Base-by-base conservation (phyloP, 2,113 vertebrate genomes). In the Chlorodrepanis virens region DNA sequence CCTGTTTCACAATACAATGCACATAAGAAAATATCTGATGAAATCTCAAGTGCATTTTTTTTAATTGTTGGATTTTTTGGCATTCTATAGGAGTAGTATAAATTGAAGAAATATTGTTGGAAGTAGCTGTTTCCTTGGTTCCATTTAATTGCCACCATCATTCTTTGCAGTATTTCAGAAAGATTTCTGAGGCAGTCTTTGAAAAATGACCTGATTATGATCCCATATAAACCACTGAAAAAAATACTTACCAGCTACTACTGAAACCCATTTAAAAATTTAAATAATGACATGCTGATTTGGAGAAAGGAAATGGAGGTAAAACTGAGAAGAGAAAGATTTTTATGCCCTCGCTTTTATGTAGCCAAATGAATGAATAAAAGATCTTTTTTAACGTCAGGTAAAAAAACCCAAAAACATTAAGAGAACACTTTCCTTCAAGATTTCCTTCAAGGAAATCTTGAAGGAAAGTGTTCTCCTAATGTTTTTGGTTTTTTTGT, bases 211-310 rank as follows among this genome's bases (percentile, higher is more conserved):
- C 72, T 61, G 69, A 81, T 93, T 92, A 72, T 83, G 63, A 91
- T 89, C 78, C 87, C 69, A 81, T 22, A 49, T 77, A 90, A 95
- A 90, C 61, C 49, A 80, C 59, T 92, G 83, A 68, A 72, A 94
- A 96, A 96, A 94, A 85, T 65, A 50, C 45, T 74, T 35, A 82
- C 69, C 61, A 83, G 65, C 69, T 71, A 53, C 72, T 77, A 67
- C 72, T 65, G 77, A 93, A 96, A 91, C 29, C 22, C 52, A 87
- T 69, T 95, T 89, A 37, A 87, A 85, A 97, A 92, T 77, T 74
- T 90, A 91, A 95, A 80, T 89, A 89, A 89, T 83, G 42, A 60
- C 71, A 75, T 59, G 53, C 59, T 89, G 79, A 90, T 94, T 84
- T 89, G 67, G 65, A 86, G 56, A 74, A 92, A 90, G 47, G 54